Percentiles rank a stretch among this genome's conserved stretches.
phyloP scores from a whole-genome alignment of 2,888 invertebrate genomes.

The Drosophila pegasa region DNA sequence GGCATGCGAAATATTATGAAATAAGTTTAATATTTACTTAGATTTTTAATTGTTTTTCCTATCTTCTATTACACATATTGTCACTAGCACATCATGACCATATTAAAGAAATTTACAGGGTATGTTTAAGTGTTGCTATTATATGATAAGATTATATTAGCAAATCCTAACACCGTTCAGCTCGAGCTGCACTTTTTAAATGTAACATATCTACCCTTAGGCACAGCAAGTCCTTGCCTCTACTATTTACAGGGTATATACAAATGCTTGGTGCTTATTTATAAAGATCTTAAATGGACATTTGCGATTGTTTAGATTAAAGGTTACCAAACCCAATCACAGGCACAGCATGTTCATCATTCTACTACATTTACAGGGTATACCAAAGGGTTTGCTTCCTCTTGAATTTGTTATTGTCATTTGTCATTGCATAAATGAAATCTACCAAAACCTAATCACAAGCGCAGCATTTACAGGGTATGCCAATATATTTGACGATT shows the following conservation, averaged over 20 bases:
- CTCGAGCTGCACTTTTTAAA: not conserved
- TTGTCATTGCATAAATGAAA: too few relatives aligned
- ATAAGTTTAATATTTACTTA: too few relatives aligned
- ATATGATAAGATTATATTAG: not conserved
- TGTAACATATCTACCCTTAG: not conserved
- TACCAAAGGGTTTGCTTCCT: not conserved
- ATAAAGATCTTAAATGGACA: rapidly evolving
- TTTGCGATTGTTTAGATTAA: not conserved
- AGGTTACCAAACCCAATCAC: not conserved
- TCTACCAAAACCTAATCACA: too few relatives aligned
- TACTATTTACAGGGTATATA: not conserved
- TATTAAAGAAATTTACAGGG: not conserved
- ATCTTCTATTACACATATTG: not conserved
- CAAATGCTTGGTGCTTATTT: not conserved
- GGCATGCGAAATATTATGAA: too few relatives aligned
- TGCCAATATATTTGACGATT: too few relatives aligned
- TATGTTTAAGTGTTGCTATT: not conserved
- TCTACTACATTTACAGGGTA: not conserved
- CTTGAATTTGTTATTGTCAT: too few relatives aligned
- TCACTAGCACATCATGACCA: not conserved
- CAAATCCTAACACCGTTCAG: not conserved
- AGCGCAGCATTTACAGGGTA: too few relatives aligned
- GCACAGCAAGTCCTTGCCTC: not conserved
- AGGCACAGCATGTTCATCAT: not conserved
- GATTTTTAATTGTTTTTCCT: not conserved